Percentiles rank a stretch among this genome's conserved stretches.
These are phyloP conservation scores for Entomobrya multifasciata DNA, from an alignment of 2,888 invertebrate genomes.

Conservation along the genomic window DNA sequence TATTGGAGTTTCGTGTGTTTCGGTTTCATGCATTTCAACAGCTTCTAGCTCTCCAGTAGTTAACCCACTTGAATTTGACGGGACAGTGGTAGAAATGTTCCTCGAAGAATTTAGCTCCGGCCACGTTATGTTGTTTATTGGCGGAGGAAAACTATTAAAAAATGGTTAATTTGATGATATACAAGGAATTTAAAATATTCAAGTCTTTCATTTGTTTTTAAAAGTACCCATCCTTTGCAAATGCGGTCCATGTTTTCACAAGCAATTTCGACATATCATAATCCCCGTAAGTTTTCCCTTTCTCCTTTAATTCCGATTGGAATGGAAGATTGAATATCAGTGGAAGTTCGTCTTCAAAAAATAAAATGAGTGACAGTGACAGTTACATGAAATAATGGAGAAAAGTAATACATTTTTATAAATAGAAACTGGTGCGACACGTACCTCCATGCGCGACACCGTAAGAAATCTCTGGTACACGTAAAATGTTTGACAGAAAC, in stretches of 20 bases:
- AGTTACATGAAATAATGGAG: no score
- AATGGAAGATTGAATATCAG: constrained; percentile 71
- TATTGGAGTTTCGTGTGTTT: constrained; percentile 29
- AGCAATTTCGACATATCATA: constrained; percentile 70
- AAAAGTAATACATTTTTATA: no score
- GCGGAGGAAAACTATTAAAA: constrained; percentile 58
- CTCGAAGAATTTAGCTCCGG: neutral
- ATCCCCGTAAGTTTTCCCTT: constrained; percentile 52
- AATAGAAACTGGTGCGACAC: no score
- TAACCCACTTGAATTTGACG: no score
- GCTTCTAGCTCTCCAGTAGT: neutral
- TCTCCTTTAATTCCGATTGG: constrained; percentile 55
- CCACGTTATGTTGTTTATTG: constrained; percentile 40
- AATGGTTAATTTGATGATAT: no score
- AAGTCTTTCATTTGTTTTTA: neutral
- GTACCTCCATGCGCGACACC: constrained; percentile 63
- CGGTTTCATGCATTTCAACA: no score
- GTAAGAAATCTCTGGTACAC: no score
- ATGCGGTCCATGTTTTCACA: constrained; percentile 53
- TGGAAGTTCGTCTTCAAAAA: constrained; percentile 60
- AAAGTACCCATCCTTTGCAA: constrained; percentile 70
- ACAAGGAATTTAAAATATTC: neutral
- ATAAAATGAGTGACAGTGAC: no score
- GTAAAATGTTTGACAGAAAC: constrained; percentile 57
- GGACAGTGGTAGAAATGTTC: no score